Percentiles rank a stretch among this genome's conserved stretches.
Conservation (phyloP, 2,113 vertebrate genomes). For the Rhinogobius similis region DNA sequence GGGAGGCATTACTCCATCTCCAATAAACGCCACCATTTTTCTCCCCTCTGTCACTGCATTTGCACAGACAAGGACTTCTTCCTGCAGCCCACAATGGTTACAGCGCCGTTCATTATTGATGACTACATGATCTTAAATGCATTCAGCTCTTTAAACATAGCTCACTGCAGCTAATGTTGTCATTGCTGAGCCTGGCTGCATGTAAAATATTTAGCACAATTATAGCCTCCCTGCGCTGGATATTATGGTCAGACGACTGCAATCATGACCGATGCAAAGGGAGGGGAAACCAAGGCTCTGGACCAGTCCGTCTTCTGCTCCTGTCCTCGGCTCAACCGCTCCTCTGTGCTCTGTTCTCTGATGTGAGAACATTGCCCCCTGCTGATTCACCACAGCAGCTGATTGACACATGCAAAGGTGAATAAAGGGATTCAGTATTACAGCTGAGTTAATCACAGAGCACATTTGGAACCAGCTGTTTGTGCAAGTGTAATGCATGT, state of each 20-base stretch:
- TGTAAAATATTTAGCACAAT: constrained; percentile 51
- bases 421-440: not conserved
- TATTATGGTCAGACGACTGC: constrained; percentile 30
- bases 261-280: constrained; percentile 31
- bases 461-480: not conserved
- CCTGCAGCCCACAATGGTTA: constrained; percentile 29
- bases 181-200: constrained; percentile 18
- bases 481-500: not conserved
- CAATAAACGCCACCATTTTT: constrained; percentile 14
- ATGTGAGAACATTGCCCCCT: constrained; percentile 80
- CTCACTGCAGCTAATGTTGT: constrained; percentile 13
- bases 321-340: constrained; percentile 47
- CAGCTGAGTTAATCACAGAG: not conserved
- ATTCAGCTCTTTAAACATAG: constrained; percentile 32
- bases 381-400: constrained; percentile 61
- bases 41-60: constrained; percentile 20
- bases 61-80: constrained; percentile 29
- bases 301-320: constrained; percentile 28
- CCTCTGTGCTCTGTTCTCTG: constrained; percentile 40
- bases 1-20: constrained; percentile 17
- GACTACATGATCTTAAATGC: constrained; percentile 53
- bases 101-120: constrained; percentile 51
- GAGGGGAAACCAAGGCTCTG: constrained; percentile 35
- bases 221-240: constrained; percentile 21
- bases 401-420: constrained; percentile 48